Conservation (phyloP, 92 coral and sea anemone genomes). For the Siderastrea radians region DNA sequence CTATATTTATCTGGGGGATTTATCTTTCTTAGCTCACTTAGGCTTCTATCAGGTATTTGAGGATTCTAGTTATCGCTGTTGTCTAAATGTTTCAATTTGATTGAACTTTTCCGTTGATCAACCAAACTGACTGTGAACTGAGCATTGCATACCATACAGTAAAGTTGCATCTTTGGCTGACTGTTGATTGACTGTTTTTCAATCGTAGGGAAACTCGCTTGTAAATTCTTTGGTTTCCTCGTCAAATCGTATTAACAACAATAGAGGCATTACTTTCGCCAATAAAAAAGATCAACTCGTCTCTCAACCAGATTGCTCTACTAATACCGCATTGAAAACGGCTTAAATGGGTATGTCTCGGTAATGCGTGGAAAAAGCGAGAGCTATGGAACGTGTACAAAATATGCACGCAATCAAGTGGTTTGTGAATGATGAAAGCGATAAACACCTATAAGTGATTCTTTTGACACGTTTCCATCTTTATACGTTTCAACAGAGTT, state of each 20-base stretch:
- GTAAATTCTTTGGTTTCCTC: slow-evolving; percentile 24
- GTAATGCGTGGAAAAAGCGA: background rate
- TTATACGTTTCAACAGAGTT: slow-evolving; percentile 1
- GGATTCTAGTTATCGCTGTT: background rate
- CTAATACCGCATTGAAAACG: slow-evolving; percentile 23
- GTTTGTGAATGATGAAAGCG: slow-evolving; percentile 16
- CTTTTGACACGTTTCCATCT: slow-evolving; percentile 30
- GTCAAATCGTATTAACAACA: slow-evolving; percentile 36
- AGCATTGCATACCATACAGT: background rate
- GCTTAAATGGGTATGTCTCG: background rate
- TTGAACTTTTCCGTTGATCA: slow-evolving; percentile 1
- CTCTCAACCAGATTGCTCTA: slow-evolving; percentile 5
- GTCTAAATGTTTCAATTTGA: background rate
- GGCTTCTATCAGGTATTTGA: background rate
- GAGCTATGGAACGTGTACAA: background rate
- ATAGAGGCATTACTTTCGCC: slow-evolving; percentile 15
- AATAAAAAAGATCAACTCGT: slow-evolving; percentile 32
- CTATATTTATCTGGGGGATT: slow-evolving; percentile 12
- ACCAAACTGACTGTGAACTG: background rate
- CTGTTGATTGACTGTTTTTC: background rate
- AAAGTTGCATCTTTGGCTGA: background rate
- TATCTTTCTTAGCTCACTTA: slow-evolving; percentile 1
- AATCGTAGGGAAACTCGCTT: no score
- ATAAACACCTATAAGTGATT: slow-evolving; percentile 23
- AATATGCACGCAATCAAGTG: slow-evolving; percentile 20